Evolutionary conservation across 2,113 vertebrate species (phyloP).

Genomic region (Anthoscopus minutus): DNA sequence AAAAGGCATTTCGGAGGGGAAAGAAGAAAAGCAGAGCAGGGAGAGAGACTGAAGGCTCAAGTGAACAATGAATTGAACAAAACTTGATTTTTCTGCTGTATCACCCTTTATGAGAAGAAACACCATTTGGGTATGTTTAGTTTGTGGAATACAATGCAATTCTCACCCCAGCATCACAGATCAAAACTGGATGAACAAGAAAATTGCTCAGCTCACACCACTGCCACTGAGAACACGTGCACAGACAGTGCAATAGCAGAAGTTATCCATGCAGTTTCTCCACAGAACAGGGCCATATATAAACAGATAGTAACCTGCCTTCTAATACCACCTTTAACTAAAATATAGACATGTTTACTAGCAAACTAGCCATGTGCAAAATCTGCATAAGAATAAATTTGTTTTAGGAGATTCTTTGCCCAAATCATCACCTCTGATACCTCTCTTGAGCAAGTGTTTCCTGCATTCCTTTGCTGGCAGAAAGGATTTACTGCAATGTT

Average conservation of each 20-base stretch:
- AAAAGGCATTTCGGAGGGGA: neutral
- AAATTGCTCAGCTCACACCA: neutral
- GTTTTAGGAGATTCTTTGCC: neutral
- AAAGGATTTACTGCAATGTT: neutral
- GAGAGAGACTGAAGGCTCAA: neutral
- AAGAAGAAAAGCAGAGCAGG: neutral
- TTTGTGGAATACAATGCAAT: neutral
- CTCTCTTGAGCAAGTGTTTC: neutral
- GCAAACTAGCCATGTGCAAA: neutral
- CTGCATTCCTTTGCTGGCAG: neutral
- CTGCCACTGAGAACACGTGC: neutral
- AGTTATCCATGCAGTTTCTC: neutral
- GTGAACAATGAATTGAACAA: neutral
- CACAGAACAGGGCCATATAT: neutral
- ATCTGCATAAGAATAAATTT: neutral
- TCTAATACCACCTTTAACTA: neutral
- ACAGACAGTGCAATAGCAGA: neutral
- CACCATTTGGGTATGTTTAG: neutral
- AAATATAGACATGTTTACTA: neutral
- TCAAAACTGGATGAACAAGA: neutral
- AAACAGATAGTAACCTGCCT: neutral
- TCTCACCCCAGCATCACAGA: neutral
- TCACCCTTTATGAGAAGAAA: neutral
- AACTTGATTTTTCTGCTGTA: neutral
- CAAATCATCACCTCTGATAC: neutral